Evolutionary conservation across 2,113 vertebrate genomes (phyloP).

Genomic region (Indicator indicator): DNA sequence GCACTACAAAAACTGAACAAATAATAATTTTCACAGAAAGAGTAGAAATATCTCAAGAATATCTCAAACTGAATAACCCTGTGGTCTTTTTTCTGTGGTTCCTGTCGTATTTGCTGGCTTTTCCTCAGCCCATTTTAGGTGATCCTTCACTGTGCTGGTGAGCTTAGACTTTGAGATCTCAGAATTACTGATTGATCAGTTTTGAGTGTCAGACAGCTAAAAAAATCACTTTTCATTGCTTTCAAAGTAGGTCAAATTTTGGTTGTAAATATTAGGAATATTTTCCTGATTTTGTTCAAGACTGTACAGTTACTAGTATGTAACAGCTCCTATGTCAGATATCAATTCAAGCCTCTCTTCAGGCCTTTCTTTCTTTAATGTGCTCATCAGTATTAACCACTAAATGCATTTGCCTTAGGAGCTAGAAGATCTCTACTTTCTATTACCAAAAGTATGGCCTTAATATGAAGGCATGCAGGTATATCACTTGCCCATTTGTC

Average conservation of each 20-base stretch:
- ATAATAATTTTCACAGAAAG: background rate
- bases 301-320: background rate
- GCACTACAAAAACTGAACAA: background rate
- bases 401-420: background rate
- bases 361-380: background rate
- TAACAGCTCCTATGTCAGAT: background rate
- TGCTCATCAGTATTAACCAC: slow-evolving; percentile 9
- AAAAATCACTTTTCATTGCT: background rate
- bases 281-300: background rate
- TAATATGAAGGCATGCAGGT: background rate
- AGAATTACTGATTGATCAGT: background rate
- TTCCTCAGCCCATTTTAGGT: background rate
- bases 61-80: background rate
- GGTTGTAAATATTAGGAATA: background rate
- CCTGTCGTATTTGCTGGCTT: background rate
- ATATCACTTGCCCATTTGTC: background rate
- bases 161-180: background rate
- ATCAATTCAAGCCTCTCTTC: background rate
- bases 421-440: background rate
- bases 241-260: background rate
- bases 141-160: background rate
- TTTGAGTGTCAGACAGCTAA: background rate
- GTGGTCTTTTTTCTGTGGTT: background rate
- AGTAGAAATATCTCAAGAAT: background rate
- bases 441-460: background rate